These are phyloP conservation scores for Cantharis flavilabris DNA, from an alignment of 2,888 invertebrate species.

Conservation along the genomic window DNA sequence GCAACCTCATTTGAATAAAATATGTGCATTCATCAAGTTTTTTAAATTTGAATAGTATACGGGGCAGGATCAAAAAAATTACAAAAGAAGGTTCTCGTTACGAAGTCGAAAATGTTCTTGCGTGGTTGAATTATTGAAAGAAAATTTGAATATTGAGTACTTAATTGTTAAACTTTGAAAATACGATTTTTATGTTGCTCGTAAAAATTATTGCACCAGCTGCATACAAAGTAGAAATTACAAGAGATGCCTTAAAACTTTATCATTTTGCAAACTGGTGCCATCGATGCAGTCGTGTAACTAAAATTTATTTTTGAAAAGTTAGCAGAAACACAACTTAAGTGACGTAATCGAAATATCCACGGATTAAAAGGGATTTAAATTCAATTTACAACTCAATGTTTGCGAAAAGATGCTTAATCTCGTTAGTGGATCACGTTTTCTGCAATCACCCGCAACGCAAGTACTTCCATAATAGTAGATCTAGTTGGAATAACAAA, in stretches of 20 bases:
- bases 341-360: background rate
- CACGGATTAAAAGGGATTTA: background rate
- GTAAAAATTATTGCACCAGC: background rate
- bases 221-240: background rate
- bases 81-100: background rate
- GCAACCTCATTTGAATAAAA: background rate
- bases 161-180: background rate
- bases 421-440: slow-evolving; percentile 3
- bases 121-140: background rate
- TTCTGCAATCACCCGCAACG: background rate
- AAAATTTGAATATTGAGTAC: background rate
- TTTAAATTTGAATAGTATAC: background rate
- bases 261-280: background rate
- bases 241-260: background rate
- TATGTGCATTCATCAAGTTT: background rate
- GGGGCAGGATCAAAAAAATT: background rate
- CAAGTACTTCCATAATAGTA: background rate
- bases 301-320: background rate
- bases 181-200: background rate
- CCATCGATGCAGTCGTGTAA: background rate
- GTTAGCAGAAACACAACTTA: background rate
- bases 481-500: background rate
- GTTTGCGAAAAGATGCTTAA: slow-evolving; percentile 3
- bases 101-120: background rate
- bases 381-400: slow-evolving; percentile 5